Conservation (phyloP, 2,797 vertebrate species). For the Sebastes elongatus region DNA sequence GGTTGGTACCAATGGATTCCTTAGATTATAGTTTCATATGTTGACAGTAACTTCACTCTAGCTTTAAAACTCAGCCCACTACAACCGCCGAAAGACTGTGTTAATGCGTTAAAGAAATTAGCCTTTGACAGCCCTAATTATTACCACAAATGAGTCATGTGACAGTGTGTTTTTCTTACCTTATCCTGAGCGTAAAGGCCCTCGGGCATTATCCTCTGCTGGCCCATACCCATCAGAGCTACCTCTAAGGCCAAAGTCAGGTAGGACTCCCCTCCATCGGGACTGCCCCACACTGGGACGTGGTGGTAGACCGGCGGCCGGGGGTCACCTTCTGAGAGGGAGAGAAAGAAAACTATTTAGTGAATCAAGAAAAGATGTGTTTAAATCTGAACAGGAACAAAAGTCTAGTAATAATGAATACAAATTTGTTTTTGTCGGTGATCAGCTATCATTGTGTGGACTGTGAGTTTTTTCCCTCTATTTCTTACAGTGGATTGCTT, state of each 20-base stretch:
- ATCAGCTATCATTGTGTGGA: neutral
- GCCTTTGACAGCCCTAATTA: too few species aligned
- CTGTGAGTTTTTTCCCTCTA: neutral
- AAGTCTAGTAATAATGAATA: neutral
- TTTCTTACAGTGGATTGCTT: neutral
- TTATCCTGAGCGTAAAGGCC: conserved; percentile 97
- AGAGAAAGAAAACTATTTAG: neutral
- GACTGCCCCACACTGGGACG: conserved; percentile 86
- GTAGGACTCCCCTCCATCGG: conserved; percentile 90
- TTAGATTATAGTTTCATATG: too few species aligned
- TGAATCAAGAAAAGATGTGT: neutral
- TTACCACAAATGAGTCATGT: neutral
- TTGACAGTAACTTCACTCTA: too few species aligned
- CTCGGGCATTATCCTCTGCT: conserved; percentile 98
- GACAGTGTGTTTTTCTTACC: conserved; percentile 28
- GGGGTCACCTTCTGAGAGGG: conserved; percentile 88
- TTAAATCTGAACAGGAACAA: neutral
- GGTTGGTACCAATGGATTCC: too few species aligned
- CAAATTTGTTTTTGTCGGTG: neutral
- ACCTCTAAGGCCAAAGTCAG: conserved; percentile 95
- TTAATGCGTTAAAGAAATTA: too few species aligned
- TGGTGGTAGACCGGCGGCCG: conserved; percentile 94
- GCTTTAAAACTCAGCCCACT: too few species aligned
- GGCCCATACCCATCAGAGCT: conserved; percentile 97
- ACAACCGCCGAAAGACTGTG: too few species aligned